Conservation (phyloP, 2,113 vertebrate genomes). For the Lates calcarifer region DNA sequence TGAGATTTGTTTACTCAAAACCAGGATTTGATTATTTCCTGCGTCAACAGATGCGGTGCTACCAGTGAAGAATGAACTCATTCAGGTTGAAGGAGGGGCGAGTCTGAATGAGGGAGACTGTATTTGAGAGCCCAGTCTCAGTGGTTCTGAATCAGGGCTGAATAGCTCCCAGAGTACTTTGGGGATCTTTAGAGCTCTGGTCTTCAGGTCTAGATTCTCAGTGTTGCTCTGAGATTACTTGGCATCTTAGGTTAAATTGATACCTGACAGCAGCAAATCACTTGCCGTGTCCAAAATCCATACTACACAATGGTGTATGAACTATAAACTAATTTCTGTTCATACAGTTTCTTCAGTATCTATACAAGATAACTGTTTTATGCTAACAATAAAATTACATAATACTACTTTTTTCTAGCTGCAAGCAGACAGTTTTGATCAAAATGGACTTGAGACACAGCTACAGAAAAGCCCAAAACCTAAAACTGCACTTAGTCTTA, state of each 20-base stretch:
- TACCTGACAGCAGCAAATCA: neutral
- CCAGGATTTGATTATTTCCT: constrained; percentile 62
- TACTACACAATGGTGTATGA: neutral
- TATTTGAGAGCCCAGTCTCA: constrained; percentile 34
- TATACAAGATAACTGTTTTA: too few relatives aligned
- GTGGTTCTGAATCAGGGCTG: constrained; percentile 31
- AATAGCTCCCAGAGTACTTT: constrained; percentile 47
- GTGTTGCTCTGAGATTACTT: neutral
- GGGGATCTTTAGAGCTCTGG: constrained; percentile 3
- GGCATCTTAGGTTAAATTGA: neutral
- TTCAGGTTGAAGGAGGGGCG: constrained; percentile 47
- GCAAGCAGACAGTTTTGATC: neutral
- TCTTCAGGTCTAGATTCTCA: constrained; percentile 5
- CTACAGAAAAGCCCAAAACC: neutral
- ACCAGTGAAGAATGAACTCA: constrained; percentile 64
- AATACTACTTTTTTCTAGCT: neutral
- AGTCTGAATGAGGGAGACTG: constrained; percentile 35
- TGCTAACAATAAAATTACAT: too few relatives aligned
- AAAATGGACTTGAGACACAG: neutral
- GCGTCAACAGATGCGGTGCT: constrained; percentile 40
- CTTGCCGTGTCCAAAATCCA: neutral
- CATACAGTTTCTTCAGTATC: neutral
- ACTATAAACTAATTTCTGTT: neutral
- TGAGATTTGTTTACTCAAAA: constrained; percentile 61
- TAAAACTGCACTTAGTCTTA: neutral